A percentile compares a stretch with the other conserved stretches of the same genome.
Evolutionary conservation across 2,113 vertebrate species (phyloP).

Genomic region (Setophaga coronata): DNA sequence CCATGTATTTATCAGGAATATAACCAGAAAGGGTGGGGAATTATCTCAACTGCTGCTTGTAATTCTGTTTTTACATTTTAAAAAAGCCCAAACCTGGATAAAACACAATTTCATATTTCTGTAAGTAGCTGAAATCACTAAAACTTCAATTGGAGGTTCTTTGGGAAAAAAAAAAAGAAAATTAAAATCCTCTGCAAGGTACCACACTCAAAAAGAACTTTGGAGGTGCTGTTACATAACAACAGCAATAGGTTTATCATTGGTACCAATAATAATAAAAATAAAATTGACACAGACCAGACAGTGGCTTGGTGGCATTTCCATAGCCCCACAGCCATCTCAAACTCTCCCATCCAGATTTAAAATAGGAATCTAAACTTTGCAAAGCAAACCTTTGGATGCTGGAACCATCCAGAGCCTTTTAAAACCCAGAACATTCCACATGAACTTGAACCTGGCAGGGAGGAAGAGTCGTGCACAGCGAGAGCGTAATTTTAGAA

Average conservation of each 20-base stretch:
- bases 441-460: neutral
- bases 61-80: fast-evolving
- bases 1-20: neutral
- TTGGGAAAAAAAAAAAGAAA: neutral
- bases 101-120: neutral
- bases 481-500: neutral
- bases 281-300: neutral
- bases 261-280: neutral
- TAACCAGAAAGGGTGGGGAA: fast-evolving
- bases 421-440: neutral
- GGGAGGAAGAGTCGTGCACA: neutral
- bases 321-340: fast-evolving
- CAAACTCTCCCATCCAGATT: neutral
- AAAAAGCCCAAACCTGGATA: neutral
- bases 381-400: neutral
- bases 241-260: neutral
- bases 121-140: neutral
- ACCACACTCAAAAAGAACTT: neutral
- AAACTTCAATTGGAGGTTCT: neutral
- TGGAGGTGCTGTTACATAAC: neutral
- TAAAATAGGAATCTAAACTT: neutral
- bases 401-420: neutral
- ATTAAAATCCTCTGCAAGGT: neutral
- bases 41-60: neutral
- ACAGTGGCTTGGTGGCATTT: neutral